Evolutionary conservation across 1,140 invertebrate species (phyloP), one percentile per base, ranked within the genome.

Genomic region (Lethrus apterus): DNA sequence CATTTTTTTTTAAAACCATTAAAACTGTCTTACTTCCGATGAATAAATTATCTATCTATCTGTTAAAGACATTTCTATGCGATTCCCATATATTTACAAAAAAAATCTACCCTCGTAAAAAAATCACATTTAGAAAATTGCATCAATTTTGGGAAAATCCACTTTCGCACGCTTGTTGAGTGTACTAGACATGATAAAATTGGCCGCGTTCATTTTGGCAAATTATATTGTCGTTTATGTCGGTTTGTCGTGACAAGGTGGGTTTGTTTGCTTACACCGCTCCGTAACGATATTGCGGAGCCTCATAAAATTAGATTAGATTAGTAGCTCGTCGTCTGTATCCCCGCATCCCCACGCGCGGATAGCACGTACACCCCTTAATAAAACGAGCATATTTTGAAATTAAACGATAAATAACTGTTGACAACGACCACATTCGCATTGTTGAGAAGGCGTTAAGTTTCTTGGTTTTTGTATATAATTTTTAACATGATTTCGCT

Each of bases 261-360:
- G 33, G 32, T 35, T 46, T 46, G 44, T 46, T 46, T 46, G 34
- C 19, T 20, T 36, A 36, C 34, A 26, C 24, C 34, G 18, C 34
- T 17, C 14, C 17, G 23, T 32, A 21, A 36, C 17, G 44, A 34
- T 34, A 34, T 36, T 34, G 44, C 44, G 24, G 33, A 38, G 44
- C 31, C 33, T 46, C 44, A 46, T 46, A 46, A 46, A 46, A 46
- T 46, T 46, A 46, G 44, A 46, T 46, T 46, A 46, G 44, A 46
- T 46, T 46, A 46, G 44, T 33, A 34, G 44, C 33, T 20, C 11
- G 33, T 21, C 19, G 15, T 14, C 43, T 33, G 43, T 32, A 21
- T 30, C 42, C 19, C 30, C 18, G 38, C 30, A 5, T 29, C 15
- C 19, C 11, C 30, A 15, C 30, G 30, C 42, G 17, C n/a, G 19